Evolutionary conservation across 53 echinoderm and acorn worm species (phyloP), one percentile per base, ranked within the genome.

Genomic region (Apostichopus leukothele): DNA sequence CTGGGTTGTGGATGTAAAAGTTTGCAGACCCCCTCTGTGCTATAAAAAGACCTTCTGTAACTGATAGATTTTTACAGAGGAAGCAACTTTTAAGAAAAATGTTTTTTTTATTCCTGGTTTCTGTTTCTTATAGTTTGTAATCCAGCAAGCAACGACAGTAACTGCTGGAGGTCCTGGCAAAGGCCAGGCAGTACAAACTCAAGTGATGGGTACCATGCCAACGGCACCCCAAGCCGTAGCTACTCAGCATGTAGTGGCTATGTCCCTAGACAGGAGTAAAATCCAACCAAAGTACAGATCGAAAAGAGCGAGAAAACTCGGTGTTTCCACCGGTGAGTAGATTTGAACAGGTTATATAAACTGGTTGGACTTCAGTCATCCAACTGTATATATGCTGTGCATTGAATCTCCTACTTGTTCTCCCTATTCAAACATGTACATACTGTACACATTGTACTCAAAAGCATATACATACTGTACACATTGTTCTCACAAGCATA

Each of bases 211-310:
- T 20, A 75, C 88, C 76, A 60, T 52, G 9, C 55, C 53, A 7
- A n/a, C 53, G 19, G 19, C 55, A 50, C 78, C 89, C 14, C 77
- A 76, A 59, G 78, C 79, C 11, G 89, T 89, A 12, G 55, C 88
- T 0, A 87, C 88, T 23, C 88, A 87, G 39, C 88, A 87, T 22
- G 88, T 87, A 14, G 75, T 87, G n/a, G 52, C 88, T 6, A 75
- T 87, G 74, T 87, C 88, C 5, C 75, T 87, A 53, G 88, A 87
- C 75, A 75, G 88, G 4, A 87, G 75, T 21, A 95, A 91, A 66
- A 90, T 95, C 90, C 95, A 95, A 61, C 95, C 95, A 3, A 93
- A 93, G 90, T 95, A 89, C 83, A 90, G 95, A 27, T 67, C 93
- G 79, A 95, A 95, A 90, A 95, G 93, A 89, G 83, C 84, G 12